Conservation (phyloP, 2,113 vertebrate species). For the Phalacrocorax brasilianus region DNA sequence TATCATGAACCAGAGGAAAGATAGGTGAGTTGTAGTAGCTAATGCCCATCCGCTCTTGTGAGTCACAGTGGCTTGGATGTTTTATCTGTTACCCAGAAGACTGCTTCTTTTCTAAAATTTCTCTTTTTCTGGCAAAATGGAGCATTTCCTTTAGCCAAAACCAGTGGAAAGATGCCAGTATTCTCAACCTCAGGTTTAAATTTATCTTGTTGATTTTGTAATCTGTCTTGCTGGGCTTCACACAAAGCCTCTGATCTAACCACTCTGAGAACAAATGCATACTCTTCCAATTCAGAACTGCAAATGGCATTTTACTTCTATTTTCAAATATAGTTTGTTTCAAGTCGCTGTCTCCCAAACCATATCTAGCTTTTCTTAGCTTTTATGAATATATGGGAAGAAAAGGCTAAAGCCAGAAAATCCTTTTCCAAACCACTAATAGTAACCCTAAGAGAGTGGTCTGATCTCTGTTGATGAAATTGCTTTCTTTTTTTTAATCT, state of each 20-base stretch:
- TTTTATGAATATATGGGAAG: constrained; percentile 25
- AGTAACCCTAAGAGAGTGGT: not conserved
- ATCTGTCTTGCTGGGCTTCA: constrained; percentile 27
- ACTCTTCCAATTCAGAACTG: constrained; percentile 8
- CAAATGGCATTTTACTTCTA: constrained; percentile 52
- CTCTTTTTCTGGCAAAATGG: not conserved
- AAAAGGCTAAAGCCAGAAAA: constrained; percentile 6
- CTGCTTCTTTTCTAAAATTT: not conserved
- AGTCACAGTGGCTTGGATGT: not conserved
- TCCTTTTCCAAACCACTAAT: constrained; percentile 50
- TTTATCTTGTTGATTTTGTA: constrained; percentile 52
- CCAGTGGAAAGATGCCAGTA: not conserved
- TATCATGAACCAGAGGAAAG: not conserved
- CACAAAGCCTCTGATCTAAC: constrained; percentile 47
- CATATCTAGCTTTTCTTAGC: constrained; percentile 52
- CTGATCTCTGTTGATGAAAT: constrained; percentile 26
- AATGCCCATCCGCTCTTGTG: not conserved
- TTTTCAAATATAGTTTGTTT: constrained; percentile 45
- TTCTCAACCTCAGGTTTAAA: constrained; percentile 56
- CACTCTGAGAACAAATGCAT: not conserved
- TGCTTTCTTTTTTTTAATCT: not conserved
- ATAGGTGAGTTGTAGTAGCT: not conserved
- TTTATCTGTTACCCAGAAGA: not conserved
- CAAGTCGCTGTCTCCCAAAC: constrained; percentile 23
- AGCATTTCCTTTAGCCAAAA: constrained; percentile 39